phyloP scores from a whole-genome alignment of 2,797 vertebrate genomes.

The Benthosema pterotum region DNA sequence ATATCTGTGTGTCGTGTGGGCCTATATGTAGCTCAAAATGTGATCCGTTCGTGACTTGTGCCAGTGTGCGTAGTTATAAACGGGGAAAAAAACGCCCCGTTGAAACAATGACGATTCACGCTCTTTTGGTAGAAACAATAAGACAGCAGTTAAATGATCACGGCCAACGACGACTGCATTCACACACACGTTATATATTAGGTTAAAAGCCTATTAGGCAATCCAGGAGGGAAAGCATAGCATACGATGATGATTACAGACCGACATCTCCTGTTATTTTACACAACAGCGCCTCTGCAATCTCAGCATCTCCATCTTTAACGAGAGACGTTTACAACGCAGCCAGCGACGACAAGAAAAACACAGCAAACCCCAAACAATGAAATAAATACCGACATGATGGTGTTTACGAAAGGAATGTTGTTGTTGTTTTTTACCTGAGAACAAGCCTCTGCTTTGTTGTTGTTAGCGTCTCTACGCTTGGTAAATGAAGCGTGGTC shows the following conservation, averaged over 20 bases:
- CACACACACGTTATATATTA: too few species aligned
- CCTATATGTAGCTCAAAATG: accelerated
- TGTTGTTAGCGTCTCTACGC: conserved; percentile 21
- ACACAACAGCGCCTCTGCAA: conserved; percentile 22
- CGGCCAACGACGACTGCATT: too few species aligned
- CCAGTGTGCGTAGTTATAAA: conserved; percentile 56
- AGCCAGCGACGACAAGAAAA: not conserved
- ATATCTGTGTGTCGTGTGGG: not conserved
- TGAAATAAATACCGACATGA: too few species aligned
- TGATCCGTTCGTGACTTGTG: conserved; percentile 4
- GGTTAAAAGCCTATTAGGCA: too few species aligned
- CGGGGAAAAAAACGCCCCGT: conserved; percentile 44
- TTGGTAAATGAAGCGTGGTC: not conserved
- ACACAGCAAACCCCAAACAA: not conserved
- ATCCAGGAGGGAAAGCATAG: too few species aligned
- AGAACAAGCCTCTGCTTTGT: conserved; percentile 47
- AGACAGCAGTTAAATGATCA: accelerated
- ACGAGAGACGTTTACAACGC: not conserved
- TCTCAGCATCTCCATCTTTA: conserved; percentile 22
- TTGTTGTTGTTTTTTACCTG: conserved; percentile 52
- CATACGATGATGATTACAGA: not conserved
- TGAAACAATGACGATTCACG: conserved; percentile 16
- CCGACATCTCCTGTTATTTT: not conserved
- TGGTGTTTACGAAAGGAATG: too few species aligned
- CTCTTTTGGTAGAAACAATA: too few species aligned